Evolutionary conservation across 2,888 invertebrate species (phyloP), one percentile per base, ranked within the genome.

Genomic region (Argyresthia albistria): DNA sequence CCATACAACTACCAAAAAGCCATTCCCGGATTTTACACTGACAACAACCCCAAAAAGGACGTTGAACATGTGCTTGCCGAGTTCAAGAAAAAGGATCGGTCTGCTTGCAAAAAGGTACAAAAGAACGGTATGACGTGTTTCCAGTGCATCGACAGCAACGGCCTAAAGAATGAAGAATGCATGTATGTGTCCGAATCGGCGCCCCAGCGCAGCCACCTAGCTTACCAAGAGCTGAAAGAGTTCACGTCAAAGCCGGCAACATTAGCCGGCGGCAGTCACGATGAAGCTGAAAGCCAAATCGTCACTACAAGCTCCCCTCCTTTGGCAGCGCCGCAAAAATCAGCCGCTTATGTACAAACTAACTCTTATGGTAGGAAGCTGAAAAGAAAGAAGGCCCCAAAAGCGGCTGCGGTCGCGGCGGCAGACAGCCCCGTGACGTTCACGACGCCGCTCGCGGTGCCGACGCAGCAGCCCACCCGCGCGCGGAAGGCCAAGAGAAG

Each of bases 111-210:
- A 64, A 92, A 92, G 70, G 89, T 92, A 0, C 88, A 90, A 57
- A 92, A 92, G 64, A 91, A 93, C 60, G 92, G 92, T 43, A 93
- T 94, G 92, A 93, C 93, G 0, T 94, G 94, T 67, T 94, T 90
- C 69, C 89, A 92, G 60, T 94, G 94, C 67, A 76, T 90, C 4
- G 93, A 93, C 63, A 88, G 91, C 59, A 88, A 89, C 50, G 93
- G 93, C 0, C 81, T 91, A 50, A 91, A 92, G 69, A 91, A 93
- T 63, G 94, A 94, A 73, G 94, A 94, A 70, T 94, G 94, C 67
- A 93, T 93, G 91, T 94, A 90, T 73, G 89, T 93, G 8, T 92
- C 92, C 0, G 92, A 92, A 61, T 91, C 91, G 0, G 90, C 91
- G 45, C 92, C 92, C 0, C 88, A 90, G 65, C 88, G 89, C 50